Conservation (phyloP, 2,113 vertebrate species). For the Columba janthina region DNA sequence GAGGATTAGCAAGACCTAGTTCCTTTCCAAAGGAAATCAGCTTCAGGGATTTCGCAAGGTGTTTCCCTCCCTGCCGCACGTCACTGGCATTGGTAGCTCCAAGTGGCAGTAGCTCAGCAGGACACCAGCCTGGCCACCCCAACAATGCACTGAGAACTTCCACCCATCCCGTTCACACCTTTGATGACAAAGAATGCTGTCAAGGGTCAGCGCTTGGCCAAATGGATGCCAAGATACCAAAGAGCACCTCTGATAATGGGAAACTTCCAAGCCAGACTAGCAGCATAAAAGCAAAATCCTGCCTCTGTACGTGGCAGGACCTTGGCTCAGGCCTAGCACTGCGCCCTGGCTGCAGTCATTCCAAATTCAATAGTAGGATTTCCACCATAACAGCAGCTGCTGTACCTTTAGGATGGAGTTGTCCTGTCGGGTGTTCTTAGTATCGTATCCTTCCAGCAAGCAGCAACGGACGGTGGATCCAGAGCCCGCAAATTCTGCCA, state of each 20-base stretch:
- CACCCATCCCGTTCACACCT: neutral
- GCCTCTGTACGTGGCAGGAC: neutral
- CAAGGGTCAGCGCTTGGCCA: neutral
- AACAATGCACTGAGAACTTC: neutral
- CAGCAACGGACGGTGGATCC: constrained; percentile 95
- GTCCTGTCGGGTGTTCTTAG: constrained; percentile 97
- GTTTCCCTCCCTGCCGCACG: neutral
- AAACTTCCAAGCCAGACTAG: neutral
- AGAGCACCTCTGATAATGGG: neutral
- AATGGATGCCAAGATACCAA: neutral
- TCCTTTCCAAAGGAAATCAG: neutral
- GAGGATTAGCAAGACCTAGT: neutral
- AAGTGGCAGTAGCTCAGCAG: neutral
- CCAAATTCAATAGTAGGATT: neutral
- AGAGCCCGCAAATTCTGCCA: constrained; percentile 97
- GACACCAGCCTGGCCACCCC: neutral
- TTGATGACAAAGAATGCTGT: neutral
- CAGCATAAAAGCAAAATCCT: neutral
- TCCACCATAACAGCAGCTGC: neutral
- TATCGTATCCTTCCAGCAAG: constrained; percentile 97
- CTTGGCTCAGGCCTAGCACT: neutral
- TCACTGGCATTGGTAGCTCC: neutral
- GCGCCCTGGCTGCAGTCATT: neutral
- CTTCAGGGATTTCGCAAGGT: neutral
- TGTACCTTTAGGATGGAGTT: constrained; percentile 97